Percentiles rank a stretch among this genome's conserved stretches.
These are phyloP conservation scores for Anorthoa munda DNA, from an alignment of 2,888 invertebrate species.

Conservation along the genomic window DNA sequence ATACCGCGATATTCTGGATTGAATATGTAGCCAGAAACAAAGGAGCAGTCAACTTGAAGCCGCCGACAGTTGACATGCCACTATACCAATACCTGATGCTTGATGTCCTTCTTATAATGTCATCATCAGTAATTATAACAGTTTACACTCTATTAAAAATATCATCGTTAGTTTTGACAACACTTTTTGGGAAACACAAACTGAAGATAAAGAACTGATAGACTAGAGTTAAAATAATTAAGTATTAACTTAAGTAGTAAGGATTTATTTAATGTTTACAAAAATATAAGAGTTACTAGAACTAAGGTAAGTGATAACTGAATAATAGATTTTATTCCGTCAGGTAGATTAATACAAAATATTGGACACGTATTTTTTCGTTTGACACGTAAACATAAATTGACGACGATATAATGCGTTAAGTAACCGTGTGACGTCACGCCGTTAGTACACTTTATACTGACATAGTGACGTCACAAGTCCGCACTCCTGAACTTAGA, in stretches of 20 bases:
- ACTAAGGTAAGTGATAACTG: too few relatives aligned
- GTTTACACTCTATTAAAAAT: slow-evolving; percentile 24
- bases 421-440: too few relatives aligned
- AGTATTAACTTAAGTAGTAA: too few relatives aligned
- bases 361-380: too few relatives aligned
- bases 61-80: slow-evolving; percentile 62
- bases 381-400: too few relatives aligned
- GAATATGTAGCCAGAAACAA: slow-evolving; percentile 91
- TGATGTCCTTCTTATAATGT: slow-evolving; percentile 45
- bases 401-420: too few relatives aligned
- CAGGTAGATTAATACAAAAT: too few relatives aligned
- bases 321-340: too few relatives aligned
- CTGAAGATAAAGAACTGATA: slow-evolving; percentile 21
- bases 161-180: slow-evolving; percentile 1
- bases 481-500: too few relatives aligned
- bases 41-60: slow-evolving; percentile 77
- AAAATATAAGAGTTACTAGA: not conserved
- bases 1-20: slow-evolving; percentile 93
- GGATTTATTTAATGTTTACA: not conserved
- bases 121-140: not conserved
- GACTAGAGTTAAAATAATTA: slow-evolving; percentile 10
- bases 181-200: slow-evolving; percentile 10
- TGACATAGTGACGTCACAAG: too few relatives aligned
- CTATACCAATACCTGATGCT: slow-evolving; percentile 60
- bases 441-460: too few relatives aligned